Percentiles rank a stretch among this genome's conserved stretches.
These are phyloP conservation scores for Nemoura dubitans DNA, from an alignment of 2,888 invertebrate species.

Conservation along the genomic window DNA sequence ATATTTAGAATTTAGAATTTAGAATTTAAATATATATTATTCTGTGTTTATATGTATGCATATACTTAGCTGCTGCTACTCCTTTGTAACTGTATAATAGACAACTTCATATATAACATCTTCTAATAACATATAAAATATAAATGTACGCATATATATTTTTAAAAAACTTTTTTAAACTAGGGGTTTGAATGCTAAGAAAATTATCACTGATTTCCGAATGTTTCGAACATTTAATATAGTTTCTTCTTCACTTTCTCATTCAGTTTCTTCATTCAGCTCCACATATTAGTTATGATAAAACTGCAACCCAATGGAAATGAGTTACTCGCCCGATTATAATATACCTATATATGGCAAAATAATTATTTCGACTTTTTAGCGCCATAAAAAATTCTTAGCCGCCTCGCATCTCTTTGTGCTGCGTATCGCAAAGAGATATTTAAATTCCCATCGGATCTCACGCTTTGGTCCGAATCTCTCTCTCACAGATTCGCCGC, in stretches of 20 bases:
- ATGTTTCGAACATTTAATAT: no score
- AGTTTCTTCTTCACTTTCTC: no score
- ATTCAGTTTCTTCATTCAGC: no score
- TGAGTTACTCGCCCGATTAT: background rate
- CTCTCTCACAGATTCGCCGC: background rate
- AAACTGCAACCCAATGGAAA: background rate
- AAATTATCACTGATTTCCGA: no score
- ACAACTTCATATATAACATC: no score
- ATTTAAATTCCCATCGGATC: background rate
- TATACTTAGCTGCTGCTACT: no score
- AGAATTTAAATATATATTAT: background rate
- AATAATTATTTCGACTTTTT: background rate
- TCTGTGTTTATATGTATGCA: background rate
- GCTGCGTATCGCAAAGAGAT: background rate
- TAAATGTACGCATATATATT: no score
- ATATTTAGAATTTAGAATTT: background rate
- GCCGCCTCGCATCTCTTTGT: background rate
- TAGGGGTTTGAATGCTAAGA: no score
- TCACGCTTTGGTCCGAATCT: background rate
- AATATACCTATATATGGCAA: background rate
- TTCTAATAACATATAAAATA: no score
- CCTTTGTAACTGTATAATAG: no score
- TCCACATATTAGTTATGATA: background rate
- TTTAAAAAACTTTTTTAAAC: no score
- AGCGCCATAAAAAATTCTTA: background rate